Percentiles rank a stretch among this genome's conserved stretches.
Conservation (phyloP, 2,888 invertebrate species). For the Eugnorisma glareosa region DNA sequence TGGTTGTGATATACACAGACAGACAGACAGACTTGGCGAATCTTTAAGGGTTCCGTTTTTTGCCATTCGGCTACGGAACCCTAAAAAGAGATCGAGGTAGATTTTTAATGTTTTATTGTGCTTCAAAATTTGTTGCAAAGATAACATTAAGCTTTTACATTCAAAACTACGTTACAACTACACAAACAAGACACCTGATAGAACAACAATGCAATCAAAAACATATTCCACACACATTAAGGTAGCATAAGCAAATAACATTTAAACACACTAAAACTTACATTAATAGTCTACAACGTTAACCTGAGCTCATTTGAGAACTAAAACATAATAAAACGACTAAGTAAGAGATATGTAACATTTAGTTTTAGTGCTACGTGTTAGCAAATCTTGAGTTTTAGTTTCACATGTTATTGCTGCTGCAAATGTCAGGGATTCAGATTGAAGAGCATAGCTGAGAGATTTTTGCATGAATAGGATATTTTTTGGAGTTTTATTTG, state of each 20-base stretch:
- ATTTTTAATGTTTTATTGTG: too few relatives aligned
- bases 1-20: too few relatives aligned
- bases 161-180: neutral
- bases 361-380: constrained; percentile 45
- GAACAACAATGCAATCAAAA: constrained; percentile 14
- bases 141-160: too few relatives aligned
- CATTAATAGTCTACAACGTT: constrained; percentile 36
- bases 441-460: constrained; percentile 2
- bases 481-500: neutral
- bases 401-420: constrained; percentile 22
- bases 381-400: constrained; percentile 31
- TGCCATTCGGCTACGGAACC: too few relatives aligned
- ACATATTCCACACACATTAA: constrained; percentile 15
- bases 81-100: too few relatives aligned
- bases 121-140: too few relatives aligned
- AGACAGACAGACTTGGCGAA: too few relatives aligned
- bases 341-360: constrained; percentile 47
- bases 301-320: constrained; percentile 22
- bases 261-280: constrained; percentile 21
- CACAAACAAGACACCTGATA: neutral
- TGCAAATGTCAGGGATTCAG: constrained; percentile 13
- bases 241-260: constrained; percentile 15
- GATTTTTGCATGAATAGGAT: neutral
- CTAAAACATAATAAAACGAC: constrained; percentile 45
- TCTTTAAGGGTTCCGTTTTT: too few relatives aligned